phyloP scores from a whole-genome alignment of 2,113 vertebrate species.

The Tenrec ecaudatus region DNA sequence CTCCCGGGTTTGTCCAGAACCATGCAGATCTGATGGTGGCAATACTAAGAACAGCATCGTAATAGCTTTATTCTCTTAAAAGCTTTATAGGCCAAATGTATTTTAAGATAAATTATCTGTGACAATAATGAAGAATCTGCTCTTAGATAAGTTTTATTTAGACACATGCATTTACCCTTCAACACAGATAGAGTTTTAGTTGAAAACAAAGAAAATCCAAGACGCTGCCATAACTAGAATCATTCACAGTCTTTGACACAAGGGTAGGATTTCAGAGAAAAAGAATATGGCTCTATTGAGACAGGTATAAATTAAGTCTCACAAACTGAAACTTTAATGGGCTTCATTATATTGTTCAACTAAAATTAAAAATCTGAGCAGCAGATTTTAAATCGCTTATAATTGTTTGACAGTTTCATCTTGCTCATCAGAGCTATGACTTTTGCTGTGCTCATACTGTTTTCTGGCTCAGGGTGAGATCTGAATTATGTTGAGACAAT shows the following conservation, averaged over 20 bases:
- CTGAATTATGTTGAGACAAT: not conserved
- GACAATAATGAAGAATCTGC: not conserved
- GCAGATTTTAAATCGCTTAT: not conserved
- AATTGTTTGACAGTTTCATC: not conserved
- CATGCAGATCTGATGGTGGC: not conserved
- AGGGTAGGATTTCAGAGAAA: slow-evolving; percentile 61
- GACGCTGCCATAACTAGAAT: not conserved
- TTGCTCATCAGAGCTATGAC: not conserved
- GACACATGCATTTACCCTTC: slow-evolving; percentile 19
- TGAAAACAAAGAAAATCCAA: slow-evolving; percentile 51
- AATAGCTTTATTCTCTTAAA: slow-evolving; percentile 46
- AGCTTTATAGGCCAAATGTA: not conserved
- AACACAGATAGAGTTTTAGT: slow-evolving; percentile 38
- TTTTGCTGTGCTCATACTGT: not conserved
- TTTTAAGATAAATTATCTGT: slow-evolving; percentile 59
- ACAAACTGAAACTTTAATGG: slow-evolving; percentile 56
- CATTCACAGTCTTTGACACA: slow-evolving; percentile 63
- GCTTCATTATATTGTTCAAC: slow-evolving; percentile 49
- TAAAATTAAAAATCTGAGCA: slow-evolving; percentile 62
- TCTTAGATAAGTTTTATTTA: slow-evolving; percentile 62
- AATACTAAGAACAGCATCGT: not conserved
- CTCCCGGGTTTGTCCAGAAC: not conserved
- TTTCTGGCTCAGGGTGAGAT: not conserved
- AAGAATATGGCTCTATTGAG: slow-evolving; percentile 47
- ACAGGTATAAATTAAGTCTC: slow-evolving; percentile 54